These are phyloP conservation scores for Pampusana beccarii DNA, from an alignment of 2,113 vertebrate species.

Conservation along the genomic window DNA sequence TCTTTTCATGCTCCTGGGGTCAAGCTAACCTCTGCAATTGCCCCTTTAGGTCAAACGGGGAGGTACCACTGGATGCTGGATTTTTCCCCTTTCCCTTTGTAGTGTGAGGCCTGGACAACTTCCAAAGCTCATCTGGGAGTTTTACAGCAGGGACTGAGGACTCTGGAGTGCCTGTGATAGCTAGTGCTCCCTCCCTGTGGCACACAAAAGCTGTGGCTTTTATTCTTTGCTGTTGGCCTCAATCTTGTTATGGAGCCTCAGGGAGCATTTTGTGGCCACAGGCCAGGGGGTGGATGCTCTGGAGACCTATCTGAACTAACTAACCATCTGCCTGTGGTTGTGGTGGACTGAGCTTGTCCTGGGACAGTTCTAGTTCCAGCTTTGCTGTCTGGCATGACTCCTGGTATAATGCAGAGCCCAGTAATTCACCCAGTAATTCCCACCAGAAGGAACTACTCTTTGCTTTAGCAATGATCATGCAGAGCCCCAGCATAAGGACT, in stretches of 20 bases:
- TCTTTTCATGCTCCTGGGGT: background rate
- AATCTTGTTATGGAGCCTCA: background rate
- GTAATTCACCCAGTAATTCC: background rate
- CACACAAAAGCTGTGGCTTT: slow-evolving; percentile 8
- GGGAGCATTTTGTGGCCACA: background rate
- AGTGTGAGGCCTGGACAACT: background rate
- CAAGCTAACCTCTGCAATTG: background rate
- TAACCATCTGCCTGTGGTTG: background rate
- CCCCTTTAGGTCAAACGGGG: background rate
- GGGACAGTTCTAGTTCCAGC: background rate
- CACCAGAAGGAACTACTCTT: background rate
- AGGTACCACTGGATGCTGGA: background rate
- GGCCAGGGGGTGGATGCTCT: background rate
- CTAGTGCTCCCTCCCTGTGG: background rate
- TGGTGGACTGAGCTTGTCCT: background rate
- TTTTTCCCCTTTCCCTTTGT: background rate
- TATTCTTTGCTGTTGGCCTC: slow-evolving; percentile 12
- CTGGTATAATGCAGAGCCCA: background rate
- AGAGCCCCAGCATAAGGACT: background rate
- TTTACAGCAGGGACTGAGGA: background rate
- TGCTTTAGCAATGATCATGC: background rate
- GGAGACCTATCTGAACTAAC: background rate
- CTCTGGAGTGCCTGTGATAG: background rate
- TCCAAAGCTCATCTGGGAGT: background rate
- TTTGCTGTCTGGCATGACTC: background rate